Evolutionary conservation across 1,140 invertebrate species (phyloP).

Genomic region (Drosophila arizonae): DNA sequence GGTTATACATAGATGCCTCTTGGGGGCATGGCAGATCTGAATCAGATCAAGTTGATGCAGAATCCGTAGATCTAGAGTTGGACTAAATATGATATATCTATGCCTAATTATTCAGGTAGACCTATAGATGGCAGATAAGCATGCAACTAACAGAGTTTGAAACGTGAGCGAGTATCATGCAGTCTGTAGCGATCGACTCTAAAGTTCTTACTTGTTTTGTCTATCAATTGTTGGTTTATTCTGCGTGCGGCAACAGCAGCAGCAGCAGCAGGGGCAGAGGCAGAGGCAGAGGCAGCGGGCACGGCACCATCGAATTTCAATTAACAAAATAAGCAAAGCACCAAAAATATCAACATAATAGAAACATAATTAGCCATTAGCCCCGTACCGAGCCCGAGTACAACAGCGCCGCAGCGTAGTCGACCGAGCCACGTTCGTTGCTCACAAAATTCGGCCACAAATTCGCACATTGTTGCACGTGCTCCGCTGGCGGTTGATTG

Average conservation of each 20-base stretch:
- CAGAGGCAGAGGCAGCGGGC: slow-evolving; percentile 18
- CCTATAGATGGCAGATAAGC: too few relatives aligned
- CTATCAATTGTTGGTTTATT: too few relatives aligned
- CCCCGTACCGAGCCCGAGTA: slow-evolving; percentile 11
- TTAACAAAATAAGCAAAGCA: slow-evolving; percentile 75
- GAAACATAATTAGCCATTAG: slow-evolving; percentile 35
- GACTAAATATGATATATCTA: too few relatives aligned
- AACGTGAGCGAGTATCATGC: too few relatives aligned
- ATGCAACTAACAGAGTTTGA: too few relatives aligned
- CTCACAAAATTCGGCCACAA: slow-evolving; percentile 11
- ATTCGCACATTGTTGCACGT: slow-evolving; percentile 28
- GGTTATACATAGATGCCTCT: too few relatives aligned
- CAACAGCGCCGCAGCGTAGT: not conserved
- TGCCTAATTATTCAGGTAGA: too few relatives aligned
- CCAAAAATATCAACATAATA: slow-evolving; percentile 48
- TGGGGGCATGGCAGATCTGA: too few relatives aligned
- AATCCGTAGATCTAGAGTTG: too few relatives aligned
- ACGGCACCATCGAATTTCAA: slow-evolving; percentile 64
- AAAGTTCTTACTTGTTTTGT: too few relatives aligned
- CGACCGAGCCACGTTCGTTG: slow-evolving; percentile 2
- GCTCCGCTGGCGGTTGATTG: slow-evolving; percentile 16
- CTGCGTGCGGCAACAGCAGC: slow-evolving; percentile 46
- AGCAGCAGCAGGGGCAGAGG: slow-evolving; percentile 26
- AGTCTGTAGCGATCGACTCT: too few relatives aligned
- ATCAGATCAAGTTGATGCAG: too few relatives aligned